Evolutionary conservation across 2,888 invertebrate genomes (phyloP).

Genomic region (Drosophila acutilabella): DNA sequence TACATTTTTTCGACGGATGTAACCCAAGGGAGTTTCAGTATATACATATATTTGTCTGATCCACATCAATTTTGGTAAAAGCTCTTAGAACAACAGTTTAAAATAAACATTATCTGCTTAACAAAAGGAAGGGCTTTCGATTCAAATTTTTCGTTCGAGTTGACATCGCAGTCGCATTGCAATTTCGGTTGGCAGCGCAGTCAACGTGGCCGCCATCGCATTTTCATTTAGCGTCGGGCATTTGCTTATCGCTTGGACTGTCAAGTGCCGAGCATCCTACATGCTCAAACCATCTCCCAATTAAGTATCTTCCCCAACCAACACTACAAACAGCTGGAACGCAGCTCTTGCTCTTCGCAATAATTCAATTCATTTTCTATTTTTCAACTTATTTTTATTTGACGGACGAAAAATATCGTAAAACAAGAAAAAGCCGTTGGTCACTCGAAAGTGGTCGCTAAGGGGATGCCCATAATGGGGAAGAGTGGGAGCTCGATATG

Average conservation of each 20-base stretch:
- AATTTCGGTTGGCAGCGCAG: background rate
- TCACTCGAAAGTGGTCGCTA: conserved; percentile 55
- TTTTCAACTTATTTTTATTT: conserved; percentile 75
- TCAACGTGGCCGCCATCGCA: conserved; percentile 46
- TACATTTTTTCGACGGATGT: too few species aligned
- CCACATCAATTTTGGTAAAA: too few species aligned
- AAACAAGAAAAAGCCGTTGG: conserved; percentile 62
- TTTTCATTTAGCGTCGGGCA: conserved; percentile 72
- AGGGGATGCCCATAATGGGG: conserved; percentile 27
- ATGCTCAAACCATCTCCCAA: background rate
- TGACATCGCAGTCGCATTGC: conserved; percentile 1
- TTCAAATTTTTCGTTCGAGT: too few species aligned
- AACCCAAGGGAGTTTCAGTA: too few species aligned
- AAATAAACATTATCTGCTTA: too few species aligned
- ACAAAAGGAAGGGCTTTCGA: too few species aligned
- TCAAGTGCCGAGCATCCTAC: conserved; percentile 70
- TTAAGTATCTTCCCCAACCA: conserved; percentile 18
- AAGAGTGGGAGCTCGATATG: background rate
- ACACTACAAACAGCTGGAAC: conserved; percentile 14
- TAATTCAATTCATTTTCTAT: conserved; percentile 84
- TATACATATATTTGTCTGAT: too few species aligned
- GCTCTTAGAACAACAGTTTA: too few species aligned
- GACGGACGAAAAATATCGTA: conserved; percentile 61
- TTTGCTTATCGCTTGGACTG: conserved; percentile 77
- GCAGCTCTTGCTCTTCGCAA: conserved; percentile 74